Base-by-base conservation (phyloP, 1,140 invertebrate genomes). In the Sinella curviseta region DNA sequence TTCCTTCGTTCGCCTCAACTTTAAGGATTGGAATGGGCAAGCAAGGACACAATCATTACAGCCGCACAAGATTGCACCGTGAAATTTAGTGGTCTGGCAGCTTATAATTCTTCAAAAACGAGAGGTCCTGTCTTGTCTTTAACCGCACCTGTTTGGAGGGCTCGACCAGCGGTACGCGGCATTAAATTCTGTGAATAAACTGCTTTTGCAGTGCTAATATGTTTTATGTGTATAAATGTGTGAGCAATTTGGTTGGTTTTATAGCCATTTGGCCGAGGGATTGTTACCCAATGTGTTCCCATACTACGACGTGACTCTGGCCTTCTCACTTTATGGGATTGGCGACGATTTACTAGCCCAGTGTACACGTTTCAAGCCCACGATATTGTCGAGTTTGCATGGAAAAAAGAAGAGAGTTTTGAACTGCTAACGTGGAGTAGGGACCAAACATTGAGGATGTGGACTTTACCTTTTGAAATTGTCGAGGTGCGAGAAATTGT, bases 381-480 rank as follows among this genome's bases (percentile, higher is more conserved):
- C 89, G 95, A 96, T 48, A 95, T 98, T 39, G 88, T 97, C 48
- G 96, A 98, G 85, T 98, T 98, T 91, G 94, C 95, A 82, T 98
- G 96, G 96, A 90, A 94, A 79, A 87, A 87, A 74, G 80, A 33
- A 76, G 90, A 87, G 88, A 86, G 85, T 89, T 93, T 93, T 87
- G 94, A 98, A 86, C 86, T 98, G n/a, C 91, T 98, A 0, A 98
- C 96, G 0, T 99, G 96, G 96, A 96, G 95, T 0, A 93, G 95
- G 85, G 96, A 98, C 90, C 95, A 97, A 84, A 95, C 92, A 74
- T 88, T 99, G 28, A 88, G 97, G 76, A 92, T 98, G 24, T 98
- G 96, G 93, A 92, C 92, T 85, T 93, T 98, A n/a, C 81, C 83
- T 1, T 39, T 74, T 12, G 83, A 84, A 70, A 60, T 83, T 1